Evolutionary conservation across 2,888 invertebrate genomes (phyloP).

Genomic region (Pachydiplax longipennis): DNA sequence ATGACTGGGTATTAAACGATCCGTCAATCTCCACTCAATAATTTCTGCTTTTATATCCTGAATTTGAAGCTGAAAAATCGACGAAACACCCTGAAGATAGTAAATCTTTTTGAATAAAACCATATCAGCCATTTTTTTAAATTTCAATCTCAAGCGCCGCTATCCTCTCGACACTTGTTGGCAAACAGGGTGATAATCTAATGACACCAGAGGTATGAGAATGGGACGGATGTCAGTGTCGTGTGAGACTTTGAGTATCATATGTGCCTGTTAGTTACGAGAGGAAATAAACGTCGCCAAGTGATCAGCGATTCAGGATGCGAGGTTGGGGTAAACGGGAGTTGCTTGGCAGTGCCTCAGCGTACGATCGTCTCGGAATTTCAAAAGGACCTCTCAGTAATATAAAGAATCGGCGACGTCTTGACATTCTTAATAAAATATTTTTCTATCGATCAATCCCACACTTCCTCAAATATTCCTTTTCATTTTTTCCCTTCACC

Average conservation of each 20-base stretch:
- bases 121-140: too few species aligned
- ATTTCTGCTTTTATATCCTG: too few species aligned
- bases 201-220: too few species aligned
- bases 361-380: constrained; percentile 11
- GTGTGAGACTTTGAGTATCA: not conserved
- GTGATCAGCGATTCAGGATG: constrained; percentile 23
- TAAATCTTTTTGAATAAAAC: too few species aligned
- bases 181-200: too few species aligned
- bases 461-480: not conserved
- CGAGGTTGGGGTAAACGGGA: constrained; percentile 7
- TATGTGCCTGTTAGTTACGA: not conserved
- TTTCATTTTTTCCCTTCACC: not conserved
- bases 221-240: not conserved
- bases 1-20: too few species aligned
- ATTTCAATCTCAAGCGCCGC: too few species aligned
- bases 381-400: not conserved
- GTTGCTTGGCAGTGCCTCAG: constrained; percentile 3
- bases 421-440: not conserved
- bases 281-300: not conserved
- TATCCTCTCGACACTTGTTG: too few species aligned
- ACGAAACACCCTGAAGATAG: too few species aligned
- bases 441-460: not conserved
- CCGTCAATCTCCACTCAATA: too few species aligned
- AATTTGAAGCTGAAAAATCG: too few species aligned
- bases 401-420: constrained; percentile 20